Base-by-base conservation (phyloP, 2,888 invertebrate species). In the Campoplex capitator region DNA sequence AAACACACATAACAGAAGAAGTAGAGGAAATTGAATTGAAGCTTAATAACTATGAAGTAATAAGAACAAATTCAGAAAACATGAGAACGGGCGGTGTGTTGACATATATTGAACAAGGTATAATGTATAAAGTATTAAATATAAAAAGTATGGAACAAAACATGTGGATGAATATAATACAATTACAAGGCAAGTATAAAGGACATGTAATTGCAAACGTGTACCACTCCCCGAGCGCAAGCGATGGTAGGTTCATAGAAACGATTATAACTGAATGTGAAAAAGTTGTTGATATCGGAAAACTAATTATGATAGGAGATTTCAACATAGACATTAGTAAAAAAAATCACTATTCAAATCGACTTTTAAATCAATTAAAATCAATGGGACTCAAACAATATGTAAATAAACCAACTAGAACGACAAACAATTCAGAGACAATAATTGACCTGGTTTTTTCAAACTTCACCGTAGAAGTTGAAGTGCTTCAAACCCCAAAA, bases 1-100 rank as follows among this genome's bases (percentile, higher is more conserved):
- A 87, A 23, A 84, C 86, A n/a, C 83, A 80, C n/a, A 35, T 86
- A 3, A 83, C 71, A 3, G 71, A 86, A 42, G 71, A 83, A n/a
- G 28, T 86, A 11, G 45, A 68, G 0, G 83, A 84, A 35, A 4
- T 45, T 35, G 84, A 84, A 75, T 42, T 84, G 38, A 16, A 42
- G 23, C 70, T 84, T 13, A 23, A 71, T 51, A 77, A 65, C 28
- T 84, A 86, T 54, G 32, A 81, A 7, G 16, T 76, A n/a, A 38
- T 84, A 23, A 70, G 81, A 70, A 67, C 56, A 0, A 62, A 86
- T 35, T n/a, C 76, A 6, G 45, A 51, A 18, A 84, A 70, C 38
- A 71, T 16, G 1, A 80, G 84, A 67, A 86, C 84, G 6, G 84
- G 84, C 16, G 78, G 84, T 8, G 78, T 84, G 9, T 62, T 78